These are phyloP conservation scores for Andrena trimmerana DNA, from an alignment of 2,888 invertebrate genomes.

Conservation along the genomic window DNA sequence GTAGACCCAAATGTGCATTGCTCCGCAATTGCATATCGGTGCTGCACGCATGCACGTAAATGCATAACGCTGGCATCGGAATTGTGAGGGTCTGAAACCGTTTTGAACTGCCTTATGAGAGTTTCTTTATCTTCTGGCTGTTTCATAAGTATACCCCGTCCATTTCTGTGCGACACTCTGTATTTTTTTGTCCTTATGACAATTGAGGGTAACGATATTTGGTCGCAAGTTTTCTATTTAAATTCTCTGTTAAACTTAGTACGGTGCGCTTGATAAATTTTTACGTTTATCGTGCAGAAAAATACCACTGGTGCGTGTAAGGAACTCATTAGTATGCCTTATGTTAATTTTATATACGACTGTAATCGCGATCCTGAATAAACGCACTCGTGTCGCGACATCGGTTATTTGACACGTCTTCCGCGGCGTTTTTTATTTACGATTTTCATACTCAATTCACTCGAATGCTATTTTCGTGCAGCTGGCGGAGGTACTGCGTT, in stretches of 20 bases:
- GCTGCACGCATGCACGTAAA: no score
- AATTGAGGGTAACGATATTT: background rate
- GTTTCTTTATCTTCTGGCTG: no score
- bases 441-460: conserved; percentile 20
- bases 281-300: background rate
- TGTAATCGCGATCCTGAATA: background rate
- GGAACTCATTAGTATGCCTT: background rate
- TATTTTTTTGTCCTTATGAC: no score
- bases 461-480: conserved; percentile 41
- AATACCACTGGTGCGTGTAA: background rate
- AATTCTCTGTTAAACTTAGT: background rate
- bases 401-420: conserved; percentile 4
- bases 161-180: no score
- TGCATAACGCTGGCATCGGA: no score
- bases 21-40: no score
- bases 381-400: background rate
- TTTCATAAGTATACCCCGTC: no score
- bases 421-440: conserved; percentile 7
- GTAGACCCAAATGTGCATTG: no score
- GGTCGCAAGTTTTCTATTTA: background rate
- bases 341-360: background rate
- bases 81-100: no score
- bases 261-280: background rate
- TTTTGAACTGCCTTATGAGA: no score
- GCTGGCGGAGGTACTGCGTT: conserved; percentile 37